phyloP scores from a whole-genome alignment of 2,888 invertebrate genomes.

The Disparrhopalites patrizii region DNA sequence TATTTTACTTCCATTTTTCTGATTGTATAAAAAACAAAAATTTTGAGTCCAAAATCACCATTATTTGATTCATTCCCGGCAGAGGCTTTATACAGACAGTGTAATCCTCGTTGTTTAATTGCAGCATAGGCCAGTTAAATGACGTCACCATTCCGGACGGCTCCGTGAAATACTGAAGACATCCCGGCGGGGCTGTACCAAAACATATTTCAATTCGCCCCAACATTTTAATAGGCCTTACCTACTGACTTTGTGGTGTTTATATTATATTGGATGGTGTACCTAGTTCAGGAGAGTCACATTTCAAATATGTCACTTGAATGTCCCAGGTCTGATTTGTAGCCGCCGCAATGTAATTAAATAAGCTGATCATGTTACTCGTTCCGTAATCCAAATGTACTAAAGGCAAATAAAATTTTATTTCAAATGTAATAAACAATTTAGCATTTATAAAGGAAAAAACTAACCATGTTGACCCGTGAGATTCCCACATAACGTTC shows the following conservation, averaged over 20 bases:
- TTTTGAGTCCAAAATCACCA: slow-evolving; percentile 25
- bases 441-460: slow-evolving; percentile 5
- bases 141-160: slow-evolving; percentile 40
- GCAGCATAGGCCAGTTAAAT: slow-evolving; percentile 38
- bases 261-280: too few relatives aligned
- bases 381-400: slow-evolving; percentile 44
- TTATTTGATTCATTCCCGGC: slow-evolving; percentile 40
- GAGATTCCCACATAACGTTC: slow-evolving; percentile 41
- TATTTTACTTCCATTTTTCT: neutral
- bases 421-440: too few relatives aligned
- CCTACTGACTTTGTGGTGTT: too few relatives aligned
- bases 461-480: slow-evolving; percentile 41
- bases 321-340: slow-evolving; percentile 41
- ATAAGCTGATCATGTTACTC: slow-evolving; percentile 36
- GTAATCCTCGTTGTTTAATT: slow-evolving; percentile 44
- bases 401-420: too few relatives aligned
- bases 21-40: neutral
- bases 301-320: slow-evolving; percentile 40
- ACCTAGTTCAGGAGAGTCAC: slow-evolving; percentile 40
- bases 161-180: slow-evolving; percentile 43
- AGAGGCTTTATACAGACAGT: slow-evolving; percentile 37
- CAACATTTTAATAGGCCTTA: too few relatives aligned
- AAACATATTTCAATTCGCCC: neutral
- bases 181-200: slow-evolving; percentile 40
- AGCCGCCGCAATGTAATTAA: slow-evolving; percentile 29